A percentile compares a stretch with the other conserved stretches of the same genome.
These are phyloP conservation scores for Malacosoma neustria DNA, from an alignment of 2,888 invertebrate genomes.

Conservation along the genomic window DNA sequence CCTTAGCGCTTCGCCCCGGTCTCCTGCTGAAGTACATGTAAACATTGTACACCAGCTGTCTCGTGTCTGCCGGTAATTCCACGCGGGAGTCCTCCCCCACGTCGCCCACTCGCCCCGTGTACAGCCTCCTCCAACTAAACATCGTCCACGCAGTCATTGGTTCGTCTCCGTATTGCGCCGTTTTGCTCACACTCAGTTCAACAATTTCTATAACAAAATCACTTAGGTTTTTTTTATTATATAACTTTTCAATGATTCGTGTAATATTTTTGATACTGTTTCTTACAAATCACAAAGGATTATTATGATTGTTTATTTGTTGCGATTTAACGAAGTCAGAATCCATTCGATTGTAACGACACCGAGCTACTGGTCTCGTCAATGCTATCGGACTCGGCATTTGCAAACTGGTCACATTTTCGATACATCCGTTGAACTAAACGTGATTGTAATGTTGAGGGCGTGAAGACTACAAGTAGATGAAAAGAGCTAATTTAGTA, in stretches of 20 bases:
- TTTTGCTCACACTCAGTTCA: conserved; percentile 27
- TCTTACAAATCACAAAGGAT: too few relatives aligned
- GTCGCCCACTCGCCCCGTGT: conserved; percentile 45
- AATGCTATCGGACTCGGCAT: conserved; percentile 35
- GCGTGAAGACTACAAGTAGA: conserved; percentile 32
- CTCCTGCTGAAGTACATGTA: conserved; percentile 61
- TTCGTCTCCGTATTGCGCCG: conserved; percentile 69
- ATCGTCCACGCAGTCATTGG: conserved; percentile 72
- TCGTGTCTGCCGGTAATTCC: conserved; percentile 60
- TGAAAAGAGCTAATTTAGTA: conserved; percentile 37
- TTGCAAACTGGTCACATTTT: conserved; percentile 55
- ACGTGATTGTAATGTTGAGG: conserved; percentile 49
- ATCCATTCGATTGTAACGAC: conserved; percentile 46
- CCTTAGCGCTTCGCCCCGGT: conserved; percentile 54
- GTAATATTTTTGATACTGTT: too few relatives aligned
- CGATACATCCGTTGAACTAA: conserved; percentile 57
- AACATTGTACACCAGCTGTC: conserved; percentile 63
- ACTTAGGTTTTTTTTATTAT: not conserved
- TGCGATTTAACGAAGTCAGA: not conserved
- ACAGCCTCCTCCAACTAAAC: conserved; percentile 67
- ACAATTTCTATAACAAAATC: not conserved
- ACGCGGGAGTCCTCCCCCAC: conserved; percentile 41
- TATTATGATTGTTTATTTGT: too few relatives aligned
- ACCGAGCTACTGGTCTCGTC: conserved; percentile 41
- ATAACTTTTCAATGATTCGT: not conserved